phyloP scores from a whole-genome alignment of 2,888 invertebrate species.

The Reticulitermes lucifugus region DNA sequence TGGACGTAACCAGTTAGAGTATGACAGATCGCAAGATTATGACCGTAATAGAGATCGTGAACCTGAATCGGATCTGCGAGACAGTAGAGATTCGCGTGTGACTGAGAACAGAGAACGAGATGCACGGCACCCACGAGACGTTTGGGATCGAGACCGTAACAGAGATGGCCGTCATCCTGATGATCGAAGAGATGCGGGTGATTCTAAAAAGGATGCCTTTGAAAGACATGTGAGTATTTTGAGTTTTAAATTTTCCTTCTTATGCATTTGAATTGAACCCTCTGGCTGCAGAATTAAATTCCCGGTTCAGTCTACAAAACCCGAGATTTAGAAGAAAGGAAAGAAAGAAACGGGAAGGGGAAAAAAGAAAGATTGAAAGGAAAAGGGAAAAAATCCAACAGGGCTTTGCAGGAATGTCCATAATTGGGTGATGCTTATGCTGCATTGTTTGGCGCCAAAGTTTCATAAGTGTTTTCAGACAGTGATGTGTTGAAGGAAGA shows the following conservation, averaged over 20 bases:
- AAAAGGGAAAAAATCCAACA: too few species aligned
- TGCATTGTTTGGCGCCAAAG: too few species aligned
- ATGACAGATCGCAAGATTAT: slow-evolving; percentile 60
- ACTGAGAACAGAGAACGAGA: slow-evolving; percentile 26
- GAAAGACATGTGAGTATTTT: slow-evolving; percentile 50
- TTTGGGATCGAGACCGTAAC: slow-evolving; percentile 54
- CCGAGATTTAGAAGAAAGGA: too few species aligned
- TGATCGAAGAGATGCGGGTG: slow-evolving; percentile 43
- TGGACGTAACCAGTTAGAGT: slow-evolving; percentile 60
- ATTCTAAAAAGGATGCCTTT: slow-evolving; percentile 45
- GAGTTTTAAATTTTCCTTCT: not conserved
- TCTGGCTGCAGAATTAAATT: too few species aligned
- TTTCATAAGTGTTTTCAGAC: too few species aligned
- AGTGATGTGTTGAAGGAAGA: too few species aligned
- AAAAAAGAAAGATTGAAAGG: too few species aligned
- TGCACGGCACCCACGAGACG: slow-evolving; percentile 54
- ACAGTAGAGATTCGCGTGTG: slow-evolving; percentile 51
- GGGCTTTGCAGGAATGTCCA: too few species aligned
- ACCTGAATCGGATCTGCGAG: slow-evolving; percentile 54
- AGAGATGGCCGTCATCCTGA: slow-evolving; percentile 50
- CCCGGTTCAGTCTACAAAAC: too few species aligned
- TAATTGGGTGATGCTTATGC: too few species aligned
- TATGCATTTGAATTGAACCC: too few species aligned
- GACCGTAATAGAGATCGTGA: slow-evolving; percentile 56
- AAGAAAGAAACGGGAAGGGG: too few species aligned